phyloP scores from a whole-genome alignment of 2,888 invertebrate genomes.

The Drosophila anomelani region DNA sequence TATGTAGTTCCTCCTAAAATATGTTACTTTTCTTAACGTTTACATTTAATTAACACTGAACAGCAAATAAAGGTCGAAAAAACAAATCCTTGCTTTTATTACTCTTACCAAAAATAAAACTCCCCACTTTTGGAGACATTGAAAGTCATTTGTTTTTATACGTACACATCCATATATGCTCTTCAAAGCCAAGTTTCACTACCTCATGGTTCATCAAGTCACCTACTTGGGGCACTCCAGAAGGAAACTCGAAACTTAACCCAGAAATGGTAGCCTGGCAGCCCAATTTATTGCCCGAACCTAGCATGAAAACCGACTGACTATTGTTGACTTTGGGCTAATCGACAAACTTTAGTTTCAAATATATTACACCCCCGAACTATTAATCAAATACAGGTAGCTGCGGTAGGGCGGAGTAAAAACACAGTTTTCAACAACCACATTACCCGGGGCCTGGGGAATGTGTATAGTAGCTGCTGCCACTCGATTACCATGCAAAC shows the following conservation, averaged over 20 bases:
- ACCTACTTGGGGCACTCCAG: constrained; percentile 38
- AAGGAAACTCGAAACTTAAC: constrained; percentile 19
- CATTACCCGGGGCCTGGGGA: constrained; percentile 24
- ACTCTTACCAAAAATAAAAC: neutral
- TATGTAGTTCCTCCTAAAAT: neutral
- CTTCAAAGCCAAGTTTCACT: constrained; percentile 45
- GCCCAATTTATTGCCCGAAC: constrained; percentile 60
- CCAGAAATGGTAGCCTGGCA: constrained; percentile 26
- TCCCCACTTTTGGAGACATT: neutral
- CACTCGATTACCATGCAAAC: constrained; percentile 79
- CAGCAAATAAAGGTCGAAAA: neutral
- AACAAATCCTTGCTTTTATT: too few species aligned
- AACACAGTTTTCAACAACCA: constrained; percentile 64
- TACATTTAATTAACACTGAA: neutral
- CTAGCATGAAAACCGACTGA: constrained; percentile 23
- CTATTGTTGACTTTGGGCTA: constrained; percentile 50
- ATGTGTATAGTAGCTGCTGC: constrained; percentile 44
- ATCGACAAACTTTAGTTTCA: constrained; percentile 73
- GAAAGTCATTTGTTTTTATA: constrained; percentile 4
- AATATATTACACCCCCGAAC: constrained; percentile 65
- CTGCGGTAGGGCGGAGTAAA: constrained; percentile 22
- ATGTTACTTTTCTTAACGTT: neutral
- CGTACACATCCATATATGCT: neutral
- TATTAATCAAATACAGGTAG: constrained; percentile 65
- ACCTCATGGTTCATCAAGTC: constrained; percentile 48